Base-by-base conservation (phyloP, 2,888 invertebrate genomes). In the Osmoderma eremita region DNA sequence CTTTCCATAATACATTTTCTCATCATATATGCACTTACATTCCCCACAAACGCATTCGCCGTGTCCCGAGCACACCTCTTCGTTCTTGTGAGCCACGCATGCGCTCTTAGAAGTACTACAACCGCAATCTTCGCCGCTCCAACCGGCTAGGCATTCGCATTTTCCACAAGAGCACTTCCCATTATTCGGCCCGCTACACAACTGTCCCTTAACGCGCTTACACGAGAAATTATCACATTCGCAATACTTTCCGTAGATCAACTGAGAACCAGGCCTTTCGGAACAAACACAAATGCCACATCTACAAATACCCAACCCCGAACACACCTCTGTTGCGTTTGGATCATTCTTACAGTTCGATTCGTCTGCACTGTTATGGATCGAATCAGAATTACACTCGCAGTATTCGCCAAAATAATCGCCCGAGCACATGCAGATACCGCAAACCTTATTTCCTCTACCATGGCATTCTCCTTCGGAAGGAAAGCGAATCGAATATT, bases 221-320 rank as follows among this genome's bases (percentile, higher is more conserved):
- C 94, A 95, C 54, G 91, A 90, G 77, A 87, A 89, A 77, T 89
- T 88, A 78, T 93, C 90, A 77, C 93, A 93, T 73, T 95, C 87
- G 77, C 95, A 95, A 78, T 84, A 91, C 65, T 85, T 76, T 0
- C 92, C 92, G 39, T 85, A 84, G 67, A 87, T 63, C 10, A 5
- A 2, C 5, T 67, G 15, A 12, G 36, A 12, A n/a, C 30, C 15
- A 1, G 45, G 42, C n/a, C 53, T 49, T 13, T 58, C 36, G 2
- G 62, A 39, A 74, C 90, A 89, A 10, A 80, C 79, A 72, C 89
- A 89, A 15, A 78, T 79, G 0, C 87, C 87, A 72, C 88, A 88
- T 22, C 85, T 84, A 79, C 94, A 95, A 1, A 80, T 80, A 0
- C 94, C 94, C 62, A 82, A 79, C 0, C 85, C 89, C 56, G 86